A percentile compares a stretch with the other conserved stretches of the same genome.
Evolutionary conservation across 2,888 invertebrate species (phyloP).

Genomic region (Elaeidobius kamerunicus): DNA sequence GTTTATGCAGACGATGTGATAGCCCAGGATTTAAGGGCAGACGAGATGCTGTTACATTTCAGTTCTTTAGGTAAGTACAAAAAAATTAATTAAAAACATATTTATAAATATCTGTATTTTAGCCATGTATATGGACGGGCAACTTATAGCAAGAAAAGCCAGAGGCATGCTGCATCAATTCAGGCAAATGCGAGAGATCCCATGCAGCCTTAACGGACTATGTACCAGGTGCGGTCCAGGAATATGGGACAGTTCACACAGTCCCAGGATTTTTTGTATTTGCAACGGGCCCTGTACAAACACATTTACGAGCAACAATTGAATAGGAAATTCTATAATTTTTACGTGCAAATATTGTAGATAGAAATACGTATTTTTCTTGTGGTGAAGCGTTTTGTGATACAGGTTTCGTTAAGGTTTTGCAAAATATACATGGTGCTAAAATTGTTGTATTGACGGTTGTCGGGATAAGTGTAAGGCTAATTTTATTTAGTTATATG

Average conservation of each 20-base stretch:
- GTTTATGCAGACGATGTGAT: conserved; percentile 93
- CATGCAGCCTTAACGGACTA: conserved; percentile 84
- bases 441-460: too few relatives aligned
- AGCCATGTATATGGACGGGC: conserved; percentile 98
- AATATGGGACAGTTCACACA: conserved; percentile 92
- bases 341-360: too few relatives aligned
- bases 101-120: conserved; percentile 34
- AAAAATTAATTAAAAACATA: neutral
- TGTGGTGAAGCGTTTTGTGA: too few relatives aligned
- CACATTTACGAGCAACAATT: conserved; percentile 5
- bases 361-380: too few relatives aligned
- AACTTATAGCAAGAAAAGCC: conserved; percentile 85
- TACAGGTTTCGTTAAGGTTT: too few relatives aligned
- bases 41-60: conserved; percentile 93
- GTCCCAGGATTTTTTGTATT: conserved; percentile 81
- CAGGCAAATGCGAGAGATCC: conserved; percentile 80
- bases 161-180: conserved; percentile 89
- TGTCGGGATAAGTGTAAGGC: too few relatives aligned
- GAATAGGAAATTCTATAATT: too few relatives aligned
- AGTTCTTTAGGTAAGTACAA: conserved; percentile 70
- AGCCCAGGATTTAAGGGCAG: conserved; percentile 86
- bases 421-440: too few relatives aligned
- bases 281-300: conserved; percentile 46
- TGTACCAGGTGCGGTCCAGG: conserved; percentile 89
- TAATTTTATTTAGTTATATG: too few relatives aligned